These are phyloP conservation scores for Ischnura elegans DNA, from an alignment of 2,888 invertebrate genomes.

Conservation along the genomic window DNA sequence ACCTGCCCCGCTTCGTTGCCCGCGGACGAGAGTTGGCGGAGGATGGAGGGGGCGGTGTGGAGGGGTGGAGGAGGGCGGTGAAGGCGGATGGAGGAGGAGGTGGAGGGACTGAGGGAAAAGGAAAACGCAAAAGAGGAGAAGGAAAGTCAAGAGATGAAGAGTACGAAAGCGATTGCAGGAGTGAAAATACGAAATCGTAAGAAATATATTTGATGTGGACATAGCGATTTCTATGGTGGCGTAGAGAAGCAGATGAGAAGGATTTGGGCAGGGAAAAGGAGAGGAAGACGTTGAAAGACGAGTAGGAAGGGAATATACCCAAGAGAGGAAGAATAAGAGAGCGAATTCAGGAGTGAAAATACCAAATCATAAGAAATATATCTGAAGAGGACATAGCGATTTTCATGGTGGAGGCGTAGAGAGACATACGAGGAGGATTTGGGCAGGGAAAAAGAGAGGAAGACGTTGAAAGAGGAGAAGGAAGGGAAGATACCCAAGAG, in stretches of 20 bases:
- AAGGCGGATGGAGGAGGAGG: background rate
- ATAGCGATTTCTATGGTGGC: too few species aligned
- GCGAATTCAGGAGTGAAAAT: background rate
- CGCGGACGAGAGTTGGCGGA: conserved; percentile 30
- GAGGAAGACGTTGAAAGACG: background rate
- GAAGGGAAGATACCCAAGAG: too few species aligned
- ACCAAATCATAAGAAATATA: too few species aligned
- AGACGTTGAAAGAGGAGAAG: background rate
- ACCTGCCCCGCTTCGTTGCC: conserved; percentile 63
- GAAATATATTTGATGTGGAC: too few species aligned
- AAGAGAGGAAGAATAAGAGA: background rate
- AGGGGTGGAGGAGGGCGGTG: background rate
- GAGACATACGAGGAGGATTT: background rate
- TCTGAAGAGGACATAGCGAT: too few species aligned
- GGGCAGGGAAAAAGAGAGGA: background rate
- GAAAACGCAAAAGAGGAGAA: background rate
- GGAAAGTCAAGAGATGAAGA: background rate
- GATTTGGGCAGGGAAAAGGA: background rate
- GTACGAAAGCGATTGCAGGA: background rate
- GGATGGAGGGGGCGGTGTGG: background rate
- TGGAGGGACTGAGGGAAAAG: background rate
- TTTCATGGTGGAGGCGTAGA: background rate
- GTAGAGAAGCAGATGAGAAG: background rate
- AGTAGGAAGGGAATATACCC: too few species aligned
- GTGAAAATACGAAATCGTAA: too few species aligned